A percentile compares a stretch with the other conserved stretches of the same genome.
Conservation (phyloP, 2,113 vertebrate genomes). For the Percopsis transmontana region DNA sequence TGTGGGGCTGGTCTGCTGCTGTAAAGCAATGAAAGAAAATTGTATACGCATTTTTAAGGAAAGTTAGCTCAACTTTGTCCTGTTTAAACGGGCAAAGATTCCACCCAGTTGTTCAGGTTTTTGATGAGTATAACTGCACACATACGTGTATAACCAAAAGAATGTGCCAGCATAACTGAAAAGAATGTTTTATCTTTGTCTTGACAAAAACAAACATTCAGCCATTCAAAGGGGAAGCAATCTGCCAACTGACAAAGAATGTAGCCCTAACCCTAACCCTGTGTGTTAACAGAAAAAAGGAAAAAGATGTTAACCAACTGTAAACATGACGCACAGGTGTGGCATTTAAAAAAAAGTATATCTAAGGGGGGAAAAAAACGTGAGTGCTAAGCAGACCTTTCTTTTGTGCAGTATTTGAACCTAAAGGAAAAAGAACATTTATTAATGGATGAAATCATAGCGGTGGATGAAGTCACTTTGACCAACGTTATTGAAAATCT, state of each 20-base stretch:
- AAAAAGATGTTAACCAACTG: constrained; percentile 41
- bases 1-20: neutral
- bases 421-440: neutral
- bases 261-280: constrained; percentile 49
- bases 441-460: constrained; percentile 8
- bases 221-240: constrained; percentile 48
- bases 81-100: constrained; percentile 14
- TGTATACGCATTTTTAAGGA: constrained; percentile 33
- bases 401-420: too few species aligned
- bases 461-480: neutral
- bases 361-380: neutral
- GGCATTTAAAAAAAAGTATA: constrained; percentile 14
- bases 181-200: constrained; percentile 48
- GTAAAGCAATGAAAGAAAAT: neutral
- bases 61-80: constrained; percentile 14
- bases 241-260: constrained; percentile 36
- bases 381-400: neutral
- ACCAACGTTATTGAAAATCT: neutral
- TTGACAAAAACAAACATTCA: constrained; percentile 17
- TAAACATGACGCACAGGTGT: constrained; percentile 52
- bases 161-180: constrained; percentile 56
- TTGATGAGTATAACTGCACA: constrained; percentile 43
- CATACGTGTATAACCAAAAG: constrained; percentile 53
- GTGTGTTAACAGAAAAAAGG: constrained; percentile 25
- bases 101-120: constrained; percentile 66